phyloP scores from a whole-genome alignment of 2,888 invertebrate genomes.

The Amaurobius ferox region DNA sequence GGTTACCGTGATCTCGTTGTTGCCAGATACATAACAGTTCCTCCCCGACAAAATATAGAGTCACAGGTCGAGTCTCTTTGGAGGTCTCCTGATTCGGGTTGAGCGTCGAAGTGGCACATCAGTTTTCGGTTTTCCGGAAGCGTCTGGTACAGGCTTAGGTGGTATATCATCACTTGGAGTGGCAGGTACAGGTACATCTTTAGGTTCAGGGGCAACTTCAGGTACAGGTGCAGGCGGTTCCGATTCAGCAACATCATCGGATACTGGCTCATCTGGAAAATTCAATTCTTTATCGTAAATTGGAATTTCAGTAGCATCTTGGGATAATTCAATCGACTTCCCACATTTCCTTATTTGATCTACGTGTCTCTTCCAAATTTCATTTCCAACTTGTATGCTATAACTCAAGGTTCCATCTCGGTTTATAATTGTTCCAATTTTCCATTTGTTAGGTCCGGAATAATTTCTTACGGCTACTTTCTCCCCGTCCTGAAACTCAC shows the following conservation, averaged over 20 bases:
- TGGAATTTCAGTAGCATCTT: constrained; percentile 47
- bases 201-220: constrained; percentile 31
- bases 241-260: constrained; percentile 51
- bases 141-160: constrained; percentile 18
- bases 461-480: constrained; percentile 46
- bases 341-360: constrained; percentile 50
- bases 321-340: constrained; percentile 49
- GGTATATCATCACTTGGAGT: constrained; percentile 16
- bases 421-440: constrained; percentile 48
- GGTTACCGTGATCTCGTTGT: no score
- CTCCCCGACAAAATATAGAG: constrained; percentile 47
- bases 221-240: constrained; percentile 44
- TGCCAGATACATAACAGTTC: constrained; percentile 54
- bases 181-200: constrained; percentile 22
- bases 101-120: constrained; percentile 43
- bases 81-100: constrained; percentile 42
- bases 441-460: constrained; percentile 48
- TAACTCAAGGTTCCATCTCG: constrained; percentile 20
- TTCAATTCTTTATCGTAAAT: constrained; percentile 52
- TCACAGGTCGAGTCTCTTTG: constrained; percentile 47
- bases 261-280: constrained; percentile 53
- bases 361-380: constrained; percentile 48
- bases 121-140: constrained; percentile 14
- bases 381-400: constrained; percentile 37
- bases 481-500: constrained; percentile 48